phyloP scores from a whole-genome alignment of 2,888 invertebrate genomes.

The Crematogaster levior region DNA sequence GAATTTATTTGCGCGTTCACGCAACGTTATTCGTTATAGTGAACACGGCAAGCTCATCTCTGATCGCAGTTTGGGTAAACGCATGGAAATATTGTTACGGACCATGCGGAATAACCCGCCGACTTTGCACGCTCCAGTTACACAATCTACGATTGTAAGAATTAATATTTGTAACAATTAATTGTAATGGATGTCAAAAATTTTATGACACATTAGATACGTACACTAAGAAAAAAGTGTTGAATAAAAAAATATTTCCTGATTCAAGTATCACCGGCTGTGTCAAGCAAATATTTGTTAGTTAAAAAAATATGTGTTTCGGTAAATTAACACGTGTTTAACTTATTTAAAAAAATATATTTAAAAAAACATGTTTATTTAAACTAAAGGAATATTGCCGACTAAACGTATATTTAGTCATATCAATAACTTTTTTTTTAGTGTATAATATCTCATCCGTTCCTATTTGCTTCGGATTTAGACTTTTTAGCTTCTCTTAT shows the following conservation, averaged over 20 bases:
- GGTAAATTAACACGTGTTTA: no score
- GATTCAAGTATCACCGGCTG: no score
- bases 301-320: no score
- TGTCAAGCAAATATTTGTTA: no score
- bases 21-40: conserved; percentile 22
- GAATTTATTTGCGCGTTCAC: conserved; percentile 49
- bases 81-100: conserved; percentile 15
- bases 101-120: background rate
- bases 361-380: no score
- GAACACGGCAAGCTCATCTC: background rate
- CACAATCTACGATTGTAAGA: background rate
- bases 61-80: conserved; percentile 20
- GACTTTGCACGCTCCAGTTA: conserved; percentile 7
- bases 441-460: background rate
- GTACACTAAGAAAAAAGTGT: no score
- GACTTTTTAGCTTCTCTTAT: background rate
- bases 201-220: background rate
- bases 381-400: no score
- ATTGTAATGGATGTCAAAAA: background rate
- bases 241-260: no score
- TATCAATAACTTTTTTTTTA: no score
- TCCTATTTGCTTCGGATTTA: background rate
- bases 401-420: no score
- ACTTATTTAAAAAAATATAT: no score
- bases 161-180: conserved; percentile 16